phyloP scores from a whole-genome alignment of 2,888 invertebrate species.

The Drosophila meridiana region DNA sequence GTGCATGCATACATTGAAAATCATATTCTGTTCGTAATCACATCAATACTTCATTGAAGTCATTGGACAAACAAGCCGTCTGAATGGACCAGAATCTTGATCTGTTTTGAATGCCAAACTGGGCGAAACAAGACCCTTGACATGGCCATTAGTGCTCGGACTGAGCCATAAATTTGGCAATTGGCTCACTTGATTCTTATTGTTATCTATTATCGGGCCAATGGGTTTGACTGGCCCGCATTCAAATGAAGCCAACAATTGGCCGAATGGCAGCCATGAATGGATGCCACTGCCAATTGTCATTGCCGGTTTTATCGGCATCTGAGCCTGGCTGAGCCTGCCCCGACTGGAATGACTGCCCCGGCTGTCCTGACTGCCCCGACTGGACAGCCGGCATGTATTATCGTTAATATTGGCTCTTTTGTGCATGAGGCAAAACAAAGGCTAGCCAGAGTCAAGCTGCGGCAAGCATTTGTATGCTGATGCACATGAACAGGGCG shows the following conservation, averaged over 20 bases:
- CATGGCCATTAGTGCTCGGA: constrained; percentile 17
- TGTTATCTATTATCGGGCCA: constrained; percentile 42
- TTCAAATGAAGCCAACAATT: constrained; percentile 25
- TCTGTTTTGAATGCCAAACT: constrained; percentile 29
- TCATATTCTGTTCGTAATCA: background rate
- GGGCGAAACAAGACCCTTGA: constrained; percentile 24
- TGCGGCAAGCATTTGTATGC: constrained; percentile 28
- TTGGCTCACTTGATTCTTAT: constrained; percentile 17
- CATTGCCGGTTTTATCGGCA: constrained; percentile 21
- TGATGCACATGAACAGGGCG: background rate
- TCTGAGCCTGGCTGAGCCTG: background rate
- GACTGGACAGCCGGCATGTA: constrained; percentile 14
- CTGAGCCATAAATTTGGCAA: constrained; percentile 21
- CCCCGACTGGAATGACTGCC: too few relatives aligned
- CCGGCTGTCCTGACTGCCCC: too few relatives aligned
- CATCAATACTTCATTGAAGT: background rate
- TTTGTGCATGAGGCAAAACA: constrained; percentile 36
- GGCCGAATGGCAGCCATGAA: constrained; percentile 22
- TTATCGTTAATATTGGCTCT: constrained; percentile 40
- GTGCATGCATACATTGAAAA: background rate
- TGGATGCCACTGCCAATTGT: constrained; percentile 30
- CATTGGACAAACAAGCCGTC: background rate
- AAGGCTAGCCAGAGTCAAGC: constrained; percentile 22
- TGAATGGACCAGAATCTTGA: constrained; percentile 2
- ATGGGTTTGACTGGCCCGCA: constrained; percentile 42